Percentiles rank a stretch among this genome's conserved stretches.
These are phyloP conservation scores for Melanotaenia maccullochi DNA, from an alignment of 2,797 vertebrate genomes.

Conservation along the genomic window DNA sequence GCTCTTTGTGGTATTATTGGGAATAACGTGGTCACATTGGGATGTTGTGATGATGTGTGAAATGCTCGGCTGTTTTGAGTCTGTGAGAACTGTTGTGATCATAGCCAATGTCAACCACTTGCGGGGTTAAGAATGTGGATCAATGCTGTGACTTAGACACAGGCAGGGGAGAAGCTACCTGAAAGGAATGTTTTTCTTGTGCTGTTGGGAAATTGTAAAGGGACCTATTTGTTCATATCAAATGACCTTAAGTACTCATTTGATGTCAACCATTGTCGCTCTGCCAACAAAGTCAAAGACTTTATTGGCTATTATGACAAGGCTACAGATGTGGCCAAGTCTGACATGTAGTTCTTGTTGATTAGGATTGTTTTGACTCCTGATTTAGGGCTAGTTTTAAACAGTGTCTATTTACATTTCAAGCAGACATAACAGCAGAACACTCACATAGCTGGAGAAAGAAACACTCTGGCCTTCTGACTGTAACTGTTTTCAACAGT, in stretches of 20 bases:
- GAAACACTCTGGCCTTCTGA: conserved; percentile 6
- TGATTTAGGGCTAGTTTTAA: conserved; percentile 24
- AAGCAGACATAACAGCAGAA: conserved; percentile 54
- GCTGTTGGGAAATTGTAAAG: conserved; percentile 15
- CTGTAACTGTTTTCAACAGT: neutral
- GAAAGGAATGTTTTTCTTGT: conserved; percentile 49
- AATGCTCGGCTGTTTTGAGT: conserved; percentile 44
- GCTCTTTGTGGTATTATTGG: conserved; percentile 63
- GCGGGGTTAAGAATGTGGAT: conserved; percentile 66
- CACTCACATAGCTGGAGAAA: conserved; percentile 13
- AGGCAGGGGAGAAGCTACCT: conserved; percentile 41
- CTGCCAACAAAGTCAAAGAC: conserved; percentile 23
- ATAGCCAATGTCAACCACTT: conserved; percentile 38
- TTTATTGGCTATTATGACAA: conserved; percentile 42
- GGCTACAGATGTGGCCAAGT: conserved; percentile 16
- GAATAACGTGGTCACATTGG: conserved; percentile 49
- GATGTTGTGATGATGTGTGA: conserved; percentile 33
- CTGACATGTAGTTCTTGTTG: conserved; percentile 44
- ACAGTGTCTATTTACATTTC: conserved; percentile 39
- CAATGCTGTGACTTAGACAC: conserved; percentile 48
- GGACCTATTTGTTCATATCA: conserved; percentile 43
- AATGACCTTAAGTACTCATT: conserved; percentile 36
- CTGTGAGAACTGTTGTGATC: conserved; percentile 69
- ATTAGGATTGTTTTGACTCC: conserved; percentile 66
- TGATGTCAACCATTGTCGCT: conserved; percentile 28